A percentile compares a stretch with the other conserved stretches of the same genome.
These are phyloP conservation scores for Neotragus moschatus DNA, from an alignment of 2,113 vertebrate genomes.

Conservation along the genomic window DNA sequence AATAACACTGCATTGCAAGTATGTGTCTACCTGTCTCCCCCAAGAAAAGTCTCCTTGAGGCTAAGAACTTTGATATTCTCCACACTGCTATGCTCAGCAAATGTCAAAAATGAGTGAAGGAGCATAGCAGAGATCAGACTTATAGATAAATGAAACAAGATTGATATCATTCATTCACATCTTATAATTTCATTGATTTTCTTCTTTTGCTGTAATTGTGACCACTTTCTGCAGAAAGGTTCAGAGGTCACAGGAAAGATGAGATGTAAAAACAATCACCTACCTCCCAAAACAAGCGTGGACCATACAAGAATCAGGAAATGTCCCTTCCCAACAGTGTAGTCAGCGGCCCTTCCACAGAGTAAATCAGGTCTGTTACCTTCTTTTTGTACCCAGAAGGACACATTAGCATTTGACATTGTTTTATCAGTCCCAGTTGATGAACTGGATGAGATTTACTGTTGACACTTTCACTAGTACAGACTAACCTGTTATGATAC, in stretches of 20 bases:
- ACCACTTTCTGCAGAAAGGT: not conserved
- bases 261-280: not conserved
- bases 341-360: constrained; percentile 24
- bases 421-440: not conserved
- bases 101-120: not conserved
- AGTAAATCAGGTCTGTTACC: not conserved
- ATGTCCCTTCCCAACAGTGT: not conserved
- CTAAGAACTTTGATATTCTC: not conserved
- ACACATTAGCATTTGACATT: not conserved
- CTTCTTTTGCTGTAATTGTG: not conserved
- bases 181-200: not conserved
- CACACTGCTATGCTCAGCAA: not conserved
- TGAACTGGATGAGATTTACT: not conserved
- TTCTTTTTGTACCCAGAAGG: not conserved
- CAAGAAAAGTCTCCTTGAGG: not conserved
- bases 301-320: constrained; percentile 15
- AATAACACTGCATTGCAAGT: not conserved
- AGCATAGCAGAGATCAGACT: not conserved
- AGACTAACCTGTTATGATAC: not conserved
- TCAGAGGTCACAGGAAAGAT: not conserved
- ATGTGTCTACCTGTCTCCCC: not conserved
- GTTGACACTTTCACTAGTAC: not conserved
- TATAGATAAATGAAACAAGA: not conserved
- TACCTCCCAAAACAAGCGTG: constrained; percentile 60
- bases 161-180: not conserved